phyloP scores from a whole-genome alignment of 2,113 vertebrate species.

The Axis porcinus region DNA sequence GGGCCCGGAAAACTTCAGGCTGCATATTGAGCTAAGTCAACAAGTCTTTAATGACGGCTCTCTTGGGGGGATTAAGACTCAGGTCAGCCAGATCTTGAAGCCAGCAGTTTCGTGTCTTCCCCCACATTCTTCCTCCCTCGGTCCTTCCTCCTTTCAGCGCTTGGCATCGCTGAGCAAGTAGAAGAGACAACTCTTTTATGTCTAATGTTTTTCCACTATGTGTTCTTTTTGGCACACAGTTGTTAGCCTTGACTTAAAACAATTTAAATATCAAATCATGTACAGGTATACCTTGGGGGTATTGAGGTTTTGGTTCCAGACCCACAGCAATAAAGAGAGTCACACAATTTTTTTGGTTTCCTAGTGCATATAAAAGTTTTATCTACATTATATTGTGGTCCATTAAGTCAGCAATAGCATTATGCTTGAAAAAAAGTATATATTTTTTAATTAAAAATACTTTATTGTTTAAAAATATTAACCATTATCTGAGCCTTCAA shows the following conservation, averaged over 20 bases:
- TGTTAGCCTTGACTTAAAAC: background rate
- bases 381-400: background rate
- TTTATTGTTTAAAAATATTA: background rate
- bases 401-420: background rate
- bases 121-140: constrained; percentile 28
- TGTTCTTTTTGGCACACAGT: background rate
- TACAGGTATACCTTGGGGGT: background rate
- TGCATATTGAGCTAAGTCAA: constrained; percentile 39
- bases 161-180: background rate
- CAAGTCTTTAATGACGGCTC: constrained; percentile 47
- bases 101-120: constrained; percentile 52
- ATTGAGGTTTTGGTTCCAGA: background rate
- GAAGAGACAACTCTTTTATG: background rate
- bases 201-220: constrained; percentile 30
- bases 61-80: constrained; percentile 39
- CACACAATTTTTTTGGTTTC: background rate
- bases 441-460: background rate
- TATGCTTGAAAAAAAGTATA: background rate
- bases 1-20: constrained; percentile 42
- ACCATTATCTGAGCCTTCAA: background rate
- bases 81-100: constrained; percentile 55
- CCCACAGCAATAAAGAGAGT: background rate
- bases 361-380: background rate
- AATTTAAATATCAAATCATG: constrained; percentile 16
- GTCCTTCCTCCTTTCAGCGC: constrained; percentile 1